Evolutionary conservation across 1,140 invertebrate species (phyloP).

Genomic region (Leptopilina clavipes): DNA sequence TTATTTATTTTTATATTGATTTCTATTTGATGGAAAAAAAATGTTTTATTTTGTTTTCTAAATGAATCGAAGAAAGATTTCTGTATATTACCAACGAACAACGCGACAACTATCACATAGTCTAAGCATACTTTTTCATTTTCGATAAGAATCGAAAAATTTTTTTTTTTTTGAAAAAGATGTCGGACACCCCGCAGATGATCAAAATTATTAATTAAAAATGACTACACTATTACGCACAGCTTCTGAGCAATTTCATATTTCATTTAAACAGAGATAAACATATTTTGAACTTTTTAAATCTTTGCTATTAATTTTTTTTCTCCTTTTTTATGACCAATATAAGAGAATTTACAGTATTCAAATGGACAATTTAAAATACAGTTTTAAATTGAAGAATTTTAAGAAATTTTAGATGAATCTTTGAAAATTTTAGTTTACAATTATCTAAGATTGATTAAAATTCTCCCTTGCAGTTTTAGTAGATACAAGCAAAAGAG

Average conservation of each 20-base stretch:
- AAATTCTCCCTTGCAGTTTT: background rate
- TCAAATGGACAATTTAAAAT: too few species aligned
- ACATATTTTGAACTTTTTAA: background rate
- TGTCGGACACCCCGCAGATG: background rate
- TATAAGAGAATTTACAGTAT: too few species aligned
- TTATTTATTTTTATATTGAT: too few species aligned
- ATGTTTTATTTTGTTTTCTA: background rate
- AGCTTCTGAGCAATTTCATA: slow-evolving; percentile 21
- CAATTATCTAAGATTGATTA: too few species aligned
- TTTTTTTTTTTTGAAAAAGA: background rate
- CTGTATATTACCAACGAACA: slow-evolving; percentile 16
- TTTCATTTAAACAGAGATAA: background rate
- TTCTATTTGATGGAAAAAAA: background rate
- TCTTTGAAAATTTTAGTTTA: too few species aligned
- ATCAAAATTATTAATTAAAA: slow-evolving; percentile 10
- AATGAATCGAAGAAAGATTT: slow-evolving; percentile 16
- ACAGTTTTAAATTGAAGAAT: too few species aligned
- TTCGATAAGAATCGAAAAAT: background rate
- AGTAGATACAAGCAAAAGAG: background rate
- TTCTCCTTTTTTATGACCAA: too few species aligned
- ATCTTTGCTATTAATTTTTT: too few species aligned
- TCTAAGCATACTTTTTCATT: slow-evolving; percentile 4
- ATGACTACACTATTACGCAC: slow-evolving; percentile 6
- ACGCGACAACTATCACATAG: slow-evolving; percentile 28
- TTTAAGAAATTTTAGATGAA: too few species aligned